phyloP scores from a whole-genome alignment of 2,888 invertebrate genomes.

The Myathropa florea region DNA sequence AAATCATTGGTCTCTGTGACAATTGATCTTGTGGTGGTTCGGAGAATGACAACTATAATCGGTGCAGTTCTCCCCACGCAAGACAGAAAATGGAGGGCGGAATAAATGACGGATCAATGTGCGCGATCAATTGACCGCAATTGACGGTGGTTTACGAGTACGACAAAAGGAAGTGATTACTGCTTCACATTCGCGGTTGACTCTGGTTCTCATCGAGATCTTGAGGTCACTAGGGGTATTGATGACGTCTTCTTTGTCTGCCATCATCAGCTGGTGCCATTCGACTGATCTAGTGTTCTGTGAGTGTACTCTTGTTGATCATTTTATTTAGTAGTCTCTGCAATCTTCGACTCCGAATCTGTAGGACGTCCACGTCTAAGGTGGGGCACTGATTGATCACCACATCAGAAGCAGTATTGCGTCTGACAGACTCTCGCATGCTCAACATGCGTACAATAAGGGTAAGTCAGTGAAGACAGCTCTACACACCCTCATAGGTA shows the following conservation, averaged over 20 bases:
- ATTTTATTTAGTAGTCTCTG: too few relatives aligned
- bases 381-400: too few relatives aligned
- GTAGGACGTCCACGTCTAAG: too few relatives aligned
- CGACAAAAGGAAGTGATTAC: conserved; percentile 62
- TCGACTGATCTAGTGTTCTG: neutral
- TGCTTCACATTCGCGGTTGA: conserved; percentile 21
- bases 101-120: conserved; percentile 63
- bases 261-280: neutral
- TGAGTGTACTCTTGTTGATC: too few relatives aligned
- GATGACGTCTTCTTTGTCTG: neutral
- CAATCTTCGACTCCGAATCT: too few relatives aligned
- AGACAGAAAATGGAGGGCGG: conserved; percentile 1
- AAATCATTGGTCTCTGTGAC: conserved; percentile 62
- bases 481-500: too few relatives aligned
- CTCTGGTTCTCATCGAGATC: neutral
- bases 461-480: too few relatives aligned
- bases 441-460: too few relatives aligned
- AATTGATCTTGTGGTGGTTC: conserved; percentile 55
- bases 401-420: too few relatives aligned
- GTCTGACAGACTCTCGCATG: too few relatives aligned
- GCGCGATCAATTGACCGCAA: conserved; percentile 66
- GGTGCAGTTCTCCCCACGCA: conserved; percentile 30
- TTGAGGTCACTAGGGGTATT: neutral
- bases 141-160: conserved; percentile 53
- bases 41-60: conserved; percentile 40